Conservation (phyloP, 2,113 vertebrate species). For the Zootoca vivipara region DNA sequence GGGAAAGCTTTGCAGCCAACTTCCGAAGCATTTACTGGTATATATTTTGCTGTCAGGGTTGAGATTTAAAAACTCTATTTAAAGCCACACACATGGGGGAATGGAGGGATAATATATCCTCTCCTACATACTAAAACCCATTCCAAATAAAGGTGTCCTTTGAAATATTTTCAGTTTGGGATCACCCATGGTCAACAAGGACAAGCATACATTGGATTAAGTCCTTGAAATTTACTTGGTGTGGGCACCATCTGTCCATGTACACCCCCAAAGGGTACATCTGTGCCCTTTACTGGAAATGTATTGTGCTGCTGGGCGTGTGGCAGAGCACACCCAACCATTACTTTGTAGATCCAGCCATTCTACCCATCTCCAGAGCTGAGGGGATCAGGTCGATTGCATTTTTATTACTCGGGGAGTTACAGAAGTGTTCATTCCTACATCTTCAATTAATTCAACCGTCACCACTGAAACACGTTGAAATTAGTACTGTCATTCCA, state of each 20-base stretch:
- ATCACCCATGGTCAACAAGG: neutral
- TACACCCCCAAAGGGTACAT: neutral
- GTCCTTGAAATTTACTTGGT: slow-evolving; percentile 23
- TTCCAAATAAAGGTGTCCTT: too few relatives aligned
- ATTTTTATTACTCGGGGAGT: slow-evolving; percentile 63
- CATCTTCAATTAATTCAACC: slow-evolving; percentile 52
- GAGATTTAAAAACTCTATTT: too few relatives aligned
- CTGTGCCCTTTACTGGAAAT: too few relatives aligned
- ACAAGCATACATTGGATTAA: neutral
- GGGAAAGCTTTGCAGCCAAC: too few relatives aligned
- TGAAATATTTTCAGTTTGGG: neutral
- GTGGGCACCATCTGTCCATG: neutral
- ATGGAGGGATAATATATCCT: too few relatives aligned
- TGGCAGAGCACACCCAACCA: neutral
- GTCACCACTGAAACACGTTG: slow-evolving; percentile 56
- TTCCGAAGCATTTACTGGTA: too few relatives aligned
- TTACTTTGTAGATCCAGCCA: neutral
- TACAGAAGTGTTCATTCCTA: slow-evolving; percentile 50
- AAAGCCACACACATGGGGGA: too few relatives aligned
- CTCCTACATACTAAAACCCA: too few relatives aligned
- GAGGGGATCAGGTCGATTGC: neutral
- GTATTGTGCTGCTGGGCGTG: neutral
- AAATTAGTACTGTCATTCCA: slow-evolving; percentile 44
- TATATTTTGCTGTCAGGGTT: too few relatives aligned
- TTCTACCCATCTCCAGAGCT: neutral